phyloP scores from a whole-genome alignment of 2,888 invertebrate species.

The Melanchra persicariae region DNA sequence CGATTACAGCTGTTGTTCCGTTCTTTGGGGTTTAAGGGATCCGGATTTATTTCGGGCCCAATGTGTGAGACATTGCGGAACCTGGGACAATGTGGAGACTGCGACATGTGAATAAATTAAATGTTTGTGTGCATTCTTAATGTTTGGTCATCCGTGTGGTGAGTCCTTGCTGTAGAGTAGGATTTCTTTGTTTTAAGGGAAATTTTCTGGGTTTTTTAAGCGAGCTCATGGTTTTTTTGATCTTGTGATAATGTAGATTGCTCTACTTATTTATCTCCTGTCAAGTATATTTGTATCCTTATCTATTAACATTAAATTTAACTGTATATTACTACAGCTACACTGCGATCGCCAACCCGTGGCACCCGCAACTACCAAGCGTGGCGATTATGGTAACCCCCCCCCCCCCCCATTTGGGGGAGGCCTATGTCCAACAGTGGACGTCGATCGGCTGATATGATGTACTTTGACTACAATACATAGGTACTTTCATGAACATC shows the following conservation, averaged over 20 bases:
- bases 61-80: conserved; percentile 37
- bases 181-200: neutral
- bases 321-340: no score
- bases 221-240: neutral
- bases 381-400: no score
- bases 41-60: conserved; percentile 61
- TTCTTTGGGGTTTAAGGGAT: conserved; percentile 61
- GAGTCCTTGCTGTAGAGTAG: neutral
- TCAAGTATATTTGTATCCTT: neutral
- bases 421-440: no score
- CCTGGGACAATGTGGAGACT: conserved; percentile 25
- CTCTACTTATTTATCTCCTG: neutral
- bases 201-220: neutral
- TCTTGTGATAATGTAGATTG: neutral
- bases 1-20: conserved; percentile 68
- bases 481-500: no score
- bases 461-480: no score
- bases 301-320: no score
- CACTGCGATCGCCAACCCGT: no score
- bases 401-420: no score
- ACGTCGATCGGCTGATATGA: no score
- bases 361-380: no score
- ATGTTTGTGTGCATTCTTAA: conserved; percentile 44
- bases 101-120: conserved; percentile 50
- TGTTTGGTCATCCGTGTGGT: conserved; percentile 16